phyloP scores from a whole-genome alignment of 2,888 invertebrate species.

The Diarsia dahlii region DNA sequence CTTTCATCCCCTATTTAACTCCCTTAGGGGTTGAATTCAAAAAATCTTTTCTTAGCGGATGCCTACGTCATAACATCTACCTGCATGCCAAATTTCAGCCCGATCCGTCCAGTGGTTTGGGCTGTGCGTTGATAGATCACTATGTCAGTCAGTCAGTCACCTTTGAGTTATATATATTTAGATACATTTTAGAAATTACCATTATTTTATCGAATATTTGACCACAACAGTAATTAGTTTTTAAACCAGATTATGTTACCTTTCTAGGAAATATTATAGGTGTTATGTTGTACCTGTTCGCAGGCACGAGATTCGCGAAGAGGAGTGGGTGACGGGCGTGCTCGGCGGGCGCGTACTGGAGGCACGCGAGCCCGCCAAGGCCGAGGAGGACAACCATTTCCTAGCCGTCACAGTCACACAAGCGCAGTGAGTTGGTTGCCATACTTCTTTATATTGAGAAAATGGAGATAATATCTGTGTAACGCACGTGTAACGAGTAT shows the following conservation, averaged over 20 bases:
- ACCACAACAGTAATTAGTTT: background rate
- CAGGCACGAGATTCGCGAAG: constrained; percentile 62
- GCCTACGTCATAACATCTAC: too few species aligned
- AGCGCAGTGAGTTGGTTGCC: constrained; percentile 75
- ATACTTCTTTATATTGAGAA: background rate
- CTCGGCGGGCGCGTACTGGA: constrained; percentile 83
- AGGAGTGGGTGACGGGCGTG: constrained; percentile 89
- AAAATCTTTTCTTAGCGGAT: too few species aligned
- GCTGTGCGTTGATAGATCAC: too few species aligned
- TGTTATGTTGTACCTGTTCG: background rate
- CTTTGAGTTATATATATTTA: too few species aligned
- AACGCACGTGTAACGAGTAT: background rate
- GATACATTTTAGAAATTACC: background rate
- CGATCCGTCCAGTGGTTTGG: too few species aligned
- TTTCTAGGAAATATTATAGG: background rate
- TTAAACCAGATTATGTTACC: background rate
- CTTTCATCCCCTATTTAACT: too few species aligned
- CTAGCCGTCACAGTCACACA: constrained; percentile 81
- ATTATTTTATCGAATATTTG: background rate
- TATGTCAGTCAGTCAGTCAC: too few species aligned
- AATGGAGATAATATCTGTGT: background rate
- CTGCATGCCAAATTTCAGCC: too few species aligned
- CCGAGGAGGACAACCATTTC: constrained; percentile 80
- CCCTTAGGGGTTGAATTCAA: too few species aligned
- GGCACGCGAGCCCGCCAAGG: constrained; percentile 77